Evolutionary conservation across 2,113 vertebrate genomes (phyloP).

Genomic region (Mystacornis crossleyi): DNA sequence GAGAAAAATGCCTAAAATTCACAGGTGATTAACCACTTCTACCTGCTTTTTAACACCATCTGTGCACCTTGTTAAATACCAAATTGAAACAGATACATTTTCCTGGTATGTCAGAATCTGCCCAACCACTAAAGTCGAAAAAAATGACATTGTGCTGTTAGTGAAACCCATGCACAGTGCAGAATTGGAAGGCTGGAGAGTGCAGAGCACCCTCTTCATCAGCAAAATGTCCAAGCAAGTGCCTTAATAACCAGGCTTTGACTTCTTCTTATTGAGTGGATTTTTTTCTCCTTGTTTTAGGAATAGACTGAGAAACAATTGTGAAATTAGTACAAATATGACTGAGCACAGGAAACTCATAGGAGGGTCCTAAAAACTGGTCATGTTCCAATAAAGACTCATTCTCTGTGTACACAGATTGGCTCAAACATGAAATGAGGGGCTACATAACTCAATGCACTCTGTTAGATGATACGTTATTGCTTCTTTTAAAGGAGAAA

Average conservation of each 20-base stretch:
- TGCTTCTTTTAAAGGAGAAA: background rate
- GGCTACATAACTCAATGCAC: background rate
- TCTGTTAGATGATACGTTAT: background rate
- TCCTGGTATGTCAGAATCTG: constrained; percentile 38
- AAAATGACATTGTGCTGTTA: constrained; percentile 12
- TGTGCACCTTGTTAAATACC: constrained; percentile 65
- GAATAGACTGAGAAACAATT: background rate
- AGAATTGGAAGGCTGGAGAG: background rate
- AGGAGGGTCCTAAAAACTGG: background rate
- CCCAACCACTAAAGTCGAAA: background rate
- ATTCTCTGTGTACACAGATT: background rate
- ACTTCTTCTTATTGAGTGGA: background rate
- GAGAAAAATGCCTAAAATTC: constrained; percentile 62
- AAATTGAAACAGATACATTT: constrained; percentile 61
- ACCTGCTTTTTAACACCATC: constrained; percentile 70
- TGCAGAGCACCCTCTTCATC: background rate
- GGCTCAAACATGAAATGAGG: background rate
- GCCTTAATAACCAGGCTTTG: background rate
- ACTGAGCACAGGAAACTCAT: background rate
- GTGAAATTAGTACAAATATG: background rate
- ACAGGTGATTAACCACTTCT: constrained; percentile 71
- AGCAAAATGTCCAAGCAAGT: background rate
- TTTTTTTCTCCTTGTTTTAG: background rate
- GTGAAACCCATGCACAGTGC: background rate
- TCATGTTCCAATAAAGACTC: background rate